Evolutionary conservation across 2,888 invertebrate genomes (phyloP).

Genomic region (Stegophylla sp.): DNA sequence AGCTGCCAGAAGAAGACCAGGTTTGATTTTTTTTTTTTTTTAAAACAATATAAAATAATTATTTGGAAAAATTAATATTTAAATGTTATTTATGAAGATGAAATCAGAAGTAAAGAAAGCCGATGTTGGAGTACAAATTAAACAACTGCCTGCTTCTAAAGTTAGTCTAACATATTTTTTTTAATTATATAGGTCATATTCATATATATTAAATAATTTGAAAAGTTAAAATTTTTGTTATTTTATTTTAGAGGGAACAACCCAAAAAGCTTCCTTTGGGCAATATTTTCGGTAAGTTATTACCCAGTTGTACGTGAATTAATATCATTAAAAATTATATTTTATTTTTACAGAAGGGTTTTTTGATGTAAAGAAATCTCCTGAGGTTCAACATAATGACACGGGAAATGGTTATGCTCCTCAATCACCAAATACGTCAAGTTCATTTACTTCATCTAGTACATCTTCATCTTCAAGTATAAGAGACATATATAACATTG

Average conservation of each 20-base stretch:
- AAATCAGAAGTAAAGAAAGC: background rate
- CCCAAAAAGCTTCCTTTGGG: slow-evolving; percentile 9
- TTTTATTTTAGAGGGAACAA: background rate
- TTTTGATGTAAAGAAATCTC: background rate
- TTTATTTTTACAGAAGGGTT: background rate
- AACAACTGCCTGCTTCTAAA: background rate
- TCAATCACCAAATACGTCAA: background rate
- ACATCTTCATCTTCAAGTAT: slow-evolving; percentile 18
- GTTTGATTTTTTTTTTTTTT: too few species aligned
- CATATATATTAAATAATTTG: background rate
- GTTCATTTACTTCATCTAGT: background rate
- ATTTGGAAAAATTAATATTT: too few species aligned
- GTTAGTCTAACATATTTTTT: background rate
- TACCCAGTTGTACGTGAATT: background rate
- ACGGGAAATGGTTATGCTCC: background rate
- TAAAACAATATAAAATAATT: too few species aligned
- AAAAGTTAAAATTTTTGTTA: background rate
- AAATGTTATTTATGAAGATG: slow-evolving; percentile 15
- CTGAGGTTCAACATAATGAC: background rate
- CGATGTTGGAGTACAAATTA: background rate
- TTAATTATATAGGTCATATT: background rate
- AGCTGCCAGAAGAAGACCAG: too few species aligned
- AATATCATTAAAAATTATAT: background rate
- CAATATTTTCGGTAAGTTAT: slow-evolving; percentile 33
- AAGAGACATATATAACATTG: background rate